Conservation (phyloP, 2,113 vertebrate genomes). For the Trichechus manatus region DNA sequence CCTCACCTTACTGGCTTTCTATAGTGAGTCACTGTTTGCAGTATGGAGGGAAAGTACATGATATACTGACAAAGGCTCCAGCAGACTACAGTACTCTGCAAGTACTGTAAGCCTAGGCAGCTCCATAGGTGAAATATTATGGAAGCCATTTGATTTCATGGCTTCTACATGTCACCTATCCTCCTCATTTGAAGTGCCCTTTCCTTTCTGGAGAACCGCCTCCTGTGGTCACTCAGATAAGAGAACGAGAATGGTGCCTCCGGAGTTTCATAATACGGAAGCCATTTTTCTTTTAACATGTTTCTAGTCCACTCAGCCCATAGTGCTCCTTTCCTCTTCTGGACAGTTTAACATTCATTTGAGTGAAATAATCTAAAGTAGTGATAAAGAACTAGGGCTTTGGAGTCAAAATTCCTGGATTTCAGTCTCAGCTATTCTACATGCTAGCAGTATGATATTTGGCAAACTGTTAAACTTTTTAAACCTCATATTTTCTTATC, state of each 20-base stretch:
- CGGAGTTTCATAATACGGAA: not conserved
- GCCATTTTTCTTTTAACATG: not conserved
- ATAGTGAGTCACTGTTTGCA: not conserved
- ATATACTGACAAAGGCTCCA: not conserved
- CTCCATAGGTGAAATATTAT: not conserved
- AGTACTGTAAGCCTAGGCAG: not conserved
- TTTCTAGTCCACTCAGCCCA: not conserved
- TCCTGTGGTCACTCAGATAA: not conserved
- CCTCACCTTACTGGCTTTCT: not conserved
- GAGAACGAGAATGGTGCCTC: not conserved
- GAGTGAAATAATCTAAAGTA: not conserved
- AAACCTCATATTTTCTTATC: not conserved
- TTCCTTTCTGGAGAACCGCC: not conserved
- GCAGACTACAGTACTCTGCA: accelerated
- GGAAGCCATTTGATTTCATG: not conserved
- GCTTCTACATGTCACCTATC: not conserved
- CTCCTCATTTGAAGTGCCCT: no score
- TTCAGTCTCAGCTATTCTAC: not conserved
- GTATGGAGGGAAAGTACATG: not conserved
- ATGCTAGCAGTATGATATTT: not conserved
- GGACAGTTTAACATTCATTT: not conserved
- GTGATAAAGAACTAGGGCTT: not conserved
- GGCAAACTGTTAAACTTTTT: not conserved
- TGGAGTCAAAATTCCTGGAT: not conserved
- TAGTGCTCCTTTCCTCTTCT: not conserved